Percentiles rank a stretch among this genome's conserved stretches.
These are phyloP conservation scores for Apodemus sylvaticus DNA, from an alignment of 2,113 vertebrate species.

Conservation along the genomic window DNA sequence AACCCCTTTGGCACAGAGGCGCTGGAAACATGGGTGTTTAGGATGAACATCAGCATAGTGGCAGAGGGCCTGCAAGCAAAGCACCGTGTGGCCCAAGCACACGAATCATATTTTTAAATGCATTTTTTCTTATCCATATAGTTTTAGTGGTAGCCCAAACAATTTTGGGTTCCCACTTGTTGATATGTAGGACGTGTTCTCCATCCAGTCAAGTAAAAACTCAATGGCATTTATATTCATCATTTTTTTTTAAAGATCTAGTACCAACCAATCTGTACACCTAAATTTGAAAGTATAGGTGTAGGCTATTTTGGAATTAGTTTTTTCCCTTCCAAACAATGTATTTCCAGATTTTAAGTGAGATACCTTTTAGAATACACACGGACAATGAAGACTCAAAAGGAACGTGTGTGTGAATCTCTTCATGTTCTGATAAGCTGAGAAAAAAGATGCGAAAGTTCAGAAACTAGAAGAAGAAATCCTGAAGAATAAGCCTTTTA, in stretches of 20 bases:
- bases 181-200: neutral
- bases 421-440: constrained; percentile 12
- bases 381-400: constrained; percentile 11
- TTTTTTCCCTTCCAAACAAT: constrained; percentile 21
- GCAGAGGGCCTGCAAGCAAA: rapidly evolving
- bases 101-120: neutral
- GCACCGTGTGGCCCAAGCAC: neutral
- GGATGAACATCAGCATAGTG: constrained; percentile 92
- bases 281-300: neutral
- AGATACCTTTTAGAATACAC: neutral
- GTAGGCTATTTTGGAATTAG: neutral
- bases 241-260: neutral
- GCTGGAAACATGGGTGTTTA: constrained; percentile 93
- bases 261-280: neutral
- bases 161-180: neutral
- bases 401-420: constrained; percentile 9
- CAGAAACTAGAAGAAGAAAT: constrained; percentile 46
- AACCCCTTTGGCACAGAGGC: constrained; percentile 89
- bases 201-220: neutral
- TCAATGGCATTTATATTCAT: neutral
- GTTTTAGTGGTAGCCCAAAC: neutral
- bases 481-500: constrained; percentile 44
- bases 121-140: constrained; percentile 24
- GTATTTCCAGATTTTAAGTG: constrained; percentile 14
- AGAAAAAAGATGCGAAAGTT: constrained; percentile 10